Evolutionary conservation across 2,113 vertebrate genomes (phyloP).

Genomic region (Gymnarchus niloticus): DNA sequence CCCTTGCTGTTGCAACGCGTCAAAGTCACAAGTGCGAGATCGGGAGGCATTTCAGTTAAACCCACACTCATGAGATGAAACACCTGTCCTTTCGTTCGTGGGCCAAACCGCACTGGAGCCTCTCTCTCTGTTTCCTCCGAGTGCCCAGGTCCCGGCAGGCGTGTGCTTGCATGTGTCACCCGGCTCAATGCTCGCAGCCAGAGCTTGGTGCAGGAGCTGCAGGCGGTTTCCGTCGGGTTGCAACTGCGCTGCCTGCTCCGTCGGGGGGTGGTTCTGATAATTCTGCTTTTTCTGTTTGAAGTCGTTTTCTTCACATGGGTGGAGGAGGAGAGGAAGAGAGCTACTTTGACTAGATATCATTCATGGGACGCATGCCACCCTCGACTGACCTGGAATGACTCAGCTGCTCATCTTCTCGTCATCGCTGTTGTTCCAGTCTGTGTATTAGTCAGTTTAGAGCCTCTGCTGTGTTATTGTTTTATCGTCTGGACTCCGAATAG

Average conservation of each 20-base stretch:
- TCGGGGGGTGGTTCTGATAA: not conserved
- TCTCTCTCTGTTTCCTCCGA: not conserved
- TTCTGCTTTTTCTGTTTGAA: not conserved
- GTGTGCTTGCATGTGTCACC: not conserved
- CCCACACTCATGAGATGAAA: not conserved
- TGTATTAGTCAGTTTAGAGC: too few species aligned
- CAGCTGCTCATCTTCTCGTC: too few species aligned
- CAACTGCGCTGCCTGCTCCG: not conserved
- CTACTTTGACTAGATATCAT: not conserved
- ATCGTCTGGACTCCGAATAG: too few species aligned
- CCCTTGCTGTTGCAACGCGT: not conserved
- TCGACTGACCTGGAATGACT: not conserved
- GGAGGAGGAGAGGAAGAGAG: not conserved
- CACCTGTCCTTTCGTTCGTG: not conserved
- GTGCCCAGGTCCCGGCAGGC: not conserved
- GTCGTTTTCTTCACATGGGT: not conserved
- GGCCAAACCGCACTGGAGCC: not conserved
- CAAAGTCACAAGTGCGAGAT: too few species aligned
- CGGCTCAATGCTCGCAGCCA: not conserved
- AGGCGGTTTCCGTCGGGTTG: constrained; percentile 1
- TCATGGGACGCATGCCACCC: not conserved
- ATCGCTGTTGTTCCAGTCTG: too few species aligned
- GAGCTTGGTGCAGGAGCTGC: not conserved
- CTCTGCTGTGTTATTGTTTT: too few species aligned
- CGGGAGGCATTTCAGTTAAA: not conserved